Conservation (phyloP, 2,113 vertebrate species). For the Prionailurus bengalensis region DNA sequence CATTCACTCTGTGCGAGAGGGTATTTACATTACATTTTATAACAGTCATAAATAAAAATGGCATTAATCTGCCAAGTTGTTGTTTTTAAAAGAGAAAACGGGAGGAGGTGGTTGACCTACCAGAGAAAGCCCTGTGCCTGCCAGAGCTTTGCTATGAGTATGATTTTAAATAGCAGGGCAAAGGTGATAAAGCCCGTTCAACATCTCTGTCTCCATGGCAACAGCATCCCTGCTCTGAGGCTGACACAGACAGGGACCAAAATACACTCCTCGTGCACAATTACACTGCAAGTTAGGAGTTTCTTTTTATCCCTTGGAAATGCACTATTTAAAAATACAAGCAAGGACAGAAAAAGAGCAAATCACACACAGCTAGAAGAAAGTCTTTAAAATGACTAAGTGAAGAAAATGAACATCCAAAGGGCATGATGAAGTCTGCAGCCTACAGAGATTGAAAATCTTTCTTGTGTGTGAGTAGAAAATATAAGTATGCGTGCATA, state of each 20-base stretch:
- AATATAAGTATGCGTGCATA: constrained; percentile 6
- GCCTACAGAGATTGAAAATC: constrained; percentile 47
- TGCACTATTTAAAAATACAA: constrained; percentile 70
- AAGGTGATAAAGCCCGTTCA: constrained; percentile 89
- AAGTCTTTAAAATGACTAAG: constrained; percentile 78
- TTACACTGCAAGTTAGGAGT: constrained; percentile 83
- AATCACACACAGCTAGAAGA: constrained; percentile 65
- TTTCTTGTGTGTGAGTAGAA: background rate
- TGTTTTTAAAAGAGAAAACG: constrained; percentile 82
- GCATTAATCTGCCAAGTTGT: constrained; percentile 83
- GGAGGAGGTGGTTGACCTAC: constrained; percentile 72
- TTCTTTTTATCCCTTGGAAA: constrained; percentile 71
- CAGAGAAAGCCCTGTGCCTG: constrained; percentile 74
- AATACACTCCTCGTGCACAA: constrained; percentile 80
- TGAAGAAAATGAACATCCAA: constrained; percentile 68
- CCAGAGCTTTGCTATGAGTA: constrained; percentile 74
- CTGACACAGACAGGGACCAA: constrained; percentile 87
- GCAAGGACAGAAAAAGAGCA: constrained; percentile 63
- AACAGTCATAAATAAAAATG: constrained; percentile 77
- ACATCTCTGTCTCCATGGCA: constrained; percentile 88
- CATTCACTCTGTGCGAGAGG: constrained; percentile 73
- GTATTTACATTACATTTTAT: constrained; percentile 81
- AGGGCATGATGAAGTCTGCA: constrained; percentile 64
- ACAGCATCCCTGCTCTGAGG: constrained; percentile 87
- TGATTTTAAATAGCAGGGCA: constrained; percentile 86